Evolutionary conservation across 2,888 invertebrate genomes (phyloP), one percentile per base, ranked within the genome.

Genomic region (Archips xylosteana): DNA sequence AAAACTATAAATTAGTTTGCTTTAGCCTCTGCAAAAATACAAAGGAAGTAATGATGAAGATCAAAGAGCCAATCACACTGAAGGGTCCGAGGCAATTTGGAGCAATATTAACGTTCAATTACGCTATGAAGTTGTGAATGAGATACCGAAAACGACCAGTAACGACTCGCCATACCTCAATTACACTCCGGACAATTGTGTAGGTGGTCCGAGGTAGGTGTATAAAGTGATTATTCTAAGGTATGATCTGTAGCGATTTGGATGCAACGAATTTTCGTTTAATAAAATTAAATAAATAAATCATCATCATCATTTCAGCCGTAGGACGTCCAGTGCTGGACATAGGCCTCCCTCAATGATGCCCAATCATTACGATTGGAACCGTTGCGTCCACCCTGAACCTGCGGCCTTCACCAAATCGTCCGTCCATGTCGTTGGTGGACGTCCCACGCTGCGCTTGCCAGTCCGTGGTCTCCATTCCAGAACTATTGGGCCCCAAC

Each of bases 171-270:
- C 9, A 9, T 32, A 57, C 68, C 68, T 84, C 85, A 87, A 87
- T 87, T 86, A 82, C 83, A 79, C 75, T 79, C 81, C 82, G 79
- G 79, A 84, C 83, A 79, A 70, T 65, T 75, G 68, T 80, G 76
- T 82, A 81, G 82, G 81, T 83, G 81, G 71, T 78, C 70, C 75
- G 72, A 78, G 70, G 74, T 75, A 74, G 70, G 73, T 75, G 74
- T 75, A 75, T 74, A 77, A 76, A 77, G 75, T 71, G 57, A 74
- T 49, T 75, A 80, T 71, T 71, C 0, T 72, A 81, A 80, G 80
- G 65, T 4, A 80, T 39, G 72, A 76, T 77, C 73, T 36, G n/a
- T 23, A 59, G 71, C 67, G 67, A n/a, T 71, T 62, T 32, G 10
- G 5, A 23, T 45, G 45, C 12, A 45, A 12, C 12, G 45, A 45